A percentile compares a stretch with the other conserved stretches of the same genome.
Conservation (phyloP, 2,888 invertebrate genomes). For the Eupsilia transversa region DNA sequence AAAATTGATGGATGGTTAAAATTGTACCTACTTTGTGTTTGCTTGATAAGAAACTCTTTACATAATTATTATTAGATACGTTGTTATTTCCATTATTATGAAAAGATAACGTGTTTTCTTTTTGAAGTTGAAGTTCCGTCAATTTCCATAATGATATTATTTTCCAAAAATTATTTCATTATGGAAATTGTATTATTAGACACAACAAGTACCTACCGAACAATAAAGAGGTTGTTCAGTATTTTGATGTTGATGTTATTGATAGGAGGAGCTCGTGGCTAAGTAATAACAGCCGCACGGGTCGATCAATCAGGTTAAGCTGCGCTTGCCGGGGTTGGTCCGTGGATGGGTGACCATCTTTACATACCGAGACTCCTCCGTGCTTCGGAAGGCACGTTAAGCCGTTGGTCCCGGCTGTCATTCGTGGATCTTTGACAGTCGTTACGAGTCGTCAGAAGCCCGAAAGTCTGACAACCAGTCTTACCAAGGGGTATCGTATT, state of each 20-base stretch:
- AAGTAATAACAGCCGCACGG: too few relatives aligned
- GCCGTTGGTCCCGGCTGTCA: too few relatives aligned
- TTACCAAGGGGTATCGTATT: too few relatives aligned
- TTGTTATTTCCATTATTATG: conserved; percentile 5
- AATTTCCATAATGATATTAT: too few relatives aligned
- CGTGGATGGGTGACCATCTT: too few relatives aligned
- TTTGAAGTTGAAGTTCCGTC: conserved; percentile 6
- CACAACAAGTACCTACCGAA: not conserved
- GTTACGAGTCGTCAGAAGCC: too few relatives aligned
- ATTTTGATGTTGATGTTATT: not conserved
- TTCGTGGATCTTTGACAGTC: too few relatives aligned
- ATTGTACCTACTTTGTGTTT: conserved; percentile 6
- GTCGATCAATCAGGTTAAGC: too few relatives aligned
- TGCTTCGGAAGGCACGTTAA: too few relatives aligned
- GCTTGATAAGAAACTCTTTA: conserved; percentile 26
- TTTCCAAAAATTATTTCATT: conserved; percentile 18
- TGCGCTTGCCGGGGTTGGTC: too few relatives aligned
- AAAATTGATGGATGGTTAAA: conserved; percentile 31
- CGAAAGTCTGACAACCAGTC: too few relatives aligned
- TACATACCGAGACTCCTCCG: too few relatives aligned
- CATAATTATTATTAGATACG: not conserved
- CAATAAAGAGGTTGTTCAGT: not conserved
- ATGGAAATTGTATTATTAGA: conserved; percentile 15
- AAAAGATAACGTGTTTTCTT: conserved; percentile 16
- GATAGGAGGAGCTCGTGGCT: not conserved